Evolutionary conservation across 2,888 invertebrate species (phyloP).

Genomic region (Apodemia hepburni): DNA sequence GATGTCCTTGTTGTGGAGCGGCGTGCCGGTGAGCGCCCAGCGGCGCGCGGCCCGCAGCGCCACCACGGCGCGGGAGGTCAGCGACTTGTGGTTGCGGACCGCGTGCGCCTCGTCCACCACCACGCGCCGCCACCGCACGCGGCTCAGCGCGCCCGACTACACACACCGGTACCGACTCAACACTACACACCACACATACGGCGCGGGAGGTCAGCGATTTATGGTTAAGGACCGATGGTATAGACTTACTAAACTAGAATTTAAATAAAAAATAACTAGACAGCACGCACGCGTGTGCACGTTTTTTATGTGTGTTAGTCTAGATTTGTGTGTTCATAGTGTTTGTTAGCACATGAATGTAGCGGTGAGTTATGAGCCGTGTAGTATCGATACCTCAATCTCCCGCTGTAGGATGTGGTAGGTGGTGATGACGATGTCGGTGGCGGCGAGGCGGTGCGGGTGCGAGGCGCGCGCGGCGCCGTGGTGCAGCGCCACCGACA

Average conservation of each 20-base stretch:
- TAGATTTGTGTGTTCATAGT: no score
- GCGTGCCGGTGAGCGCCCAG: slow-evolving; percentile 93
- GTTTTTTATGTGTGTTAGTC: no score
- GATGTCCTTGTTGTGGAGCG: slow-evolving; percentile 95
- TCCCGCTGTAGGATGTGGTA: slow-evolving; percentile 88
- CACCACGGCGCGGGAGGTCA: slow-evolving; percentile 86
- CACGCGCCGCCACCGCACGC: slow-evolving; percentile 90
- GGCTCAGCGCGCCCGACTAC: slow-evolving; percentile 80
- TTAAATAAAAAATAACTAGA: no score
- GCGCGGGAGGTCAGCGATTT: no score
- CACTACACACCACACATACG: neutral
- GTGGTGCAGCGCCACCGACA: slow-evolving; percentile 88
- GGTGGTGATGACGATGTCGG: slow-evolving; percentile 94
- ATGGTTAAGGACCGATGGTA: no score
- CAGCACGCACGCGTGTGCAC: neutral
- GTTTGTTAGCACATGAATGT: no score
- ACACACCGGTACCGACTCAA: slow-evolving; percentile 27
- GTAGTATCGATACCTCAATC: slow-evolving; percentile 53
- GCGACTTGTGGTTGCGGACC: slow-evolving; percentile 92
- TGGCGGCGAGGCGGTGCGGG: slow-evolving; percentile 81
- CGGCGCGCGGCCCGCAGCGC: slow-evolving; percentile 80
- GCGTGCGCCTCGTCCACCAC: slow-evolving; percentile 97
- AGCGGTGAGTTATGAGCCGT: no score
- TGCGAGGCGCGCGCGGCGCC: slow-evolving; percentile 86
- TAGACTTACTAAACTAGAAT: no score